Percentiles rank a stretch among this genome's conserved stretches.
These are phyloP conservation scores for Drosophila kohkoa DNA, from an alignment of 1,140 invertebrate species.

Conservation along the genomic window DNA sequence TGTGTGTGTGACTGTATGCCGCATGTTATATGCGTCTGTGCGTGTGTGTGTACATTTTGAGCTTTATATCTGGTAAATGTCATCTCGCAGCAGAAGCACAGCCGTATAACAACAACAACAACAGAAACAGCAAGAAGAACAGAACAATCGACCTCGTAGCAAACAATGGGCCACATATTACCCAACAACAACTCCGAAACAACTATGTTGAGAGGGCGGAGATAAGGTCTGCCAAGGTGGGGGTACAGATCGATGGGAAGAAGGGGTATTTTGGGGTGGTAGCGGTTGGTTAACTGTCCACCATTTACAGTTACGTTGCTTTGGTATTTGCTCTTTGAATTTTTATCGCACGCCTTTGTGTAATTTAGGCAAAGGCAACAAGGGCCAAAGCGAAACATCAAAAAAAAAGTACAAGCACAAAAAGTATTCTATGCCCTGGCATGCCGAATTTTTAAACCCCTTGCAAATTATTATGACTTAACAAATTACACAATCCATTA, in stretches of 20 bases:
- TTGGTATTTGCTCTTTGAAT: constrained; percentile 55
- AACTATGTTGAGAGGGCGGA: constrained; percentile 50
- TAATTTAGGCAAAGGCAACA: constrained; percentile 48
- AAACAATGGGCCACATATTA: constrained; percentile 53
- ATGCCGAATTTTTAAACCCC: neutral
- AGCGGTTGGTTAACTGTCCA: constrained; percentile 77
- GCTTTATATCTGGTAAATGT: constrained; percentile 78
- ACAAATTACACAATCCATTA: neutral
- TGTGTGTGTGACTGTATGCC: constrained; percentile 2
- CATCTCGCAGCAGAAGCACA: constrained; percentile 60
- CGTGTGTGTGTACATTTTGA: constrained; percentile 56
- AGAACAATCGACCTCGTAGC: constrained; percentile 39
- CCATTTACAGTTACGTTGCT: constrained; percentile 58
- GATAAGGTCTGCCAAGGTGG: constrained; percentile 24
- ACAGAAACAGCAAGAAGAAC: constrained; percentile 12
- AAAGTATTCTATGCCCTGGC: constrained; percentile 3
- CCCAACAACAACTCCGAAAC: constrained; percentile 70
- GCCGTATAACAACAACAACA: constrained; percentile 3
- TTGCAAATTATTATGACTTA: constrained; percentile 1
- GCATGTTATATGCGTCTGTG: constrained; percentile 9
- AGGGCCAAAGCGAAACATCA: constrained; percentile 14
- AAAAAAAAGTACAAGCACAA: constrained; percentile 19
- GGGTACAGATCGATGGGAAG: neutral
- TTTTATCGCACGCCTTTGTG: constrained; percentile 62
- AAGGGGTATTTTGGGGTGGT: constrained; percentile 18